Evolutionary conservation across 2,888 invertebrate genomes (phyloP).

Genomic region (Matsumyia berberina): DNA sequence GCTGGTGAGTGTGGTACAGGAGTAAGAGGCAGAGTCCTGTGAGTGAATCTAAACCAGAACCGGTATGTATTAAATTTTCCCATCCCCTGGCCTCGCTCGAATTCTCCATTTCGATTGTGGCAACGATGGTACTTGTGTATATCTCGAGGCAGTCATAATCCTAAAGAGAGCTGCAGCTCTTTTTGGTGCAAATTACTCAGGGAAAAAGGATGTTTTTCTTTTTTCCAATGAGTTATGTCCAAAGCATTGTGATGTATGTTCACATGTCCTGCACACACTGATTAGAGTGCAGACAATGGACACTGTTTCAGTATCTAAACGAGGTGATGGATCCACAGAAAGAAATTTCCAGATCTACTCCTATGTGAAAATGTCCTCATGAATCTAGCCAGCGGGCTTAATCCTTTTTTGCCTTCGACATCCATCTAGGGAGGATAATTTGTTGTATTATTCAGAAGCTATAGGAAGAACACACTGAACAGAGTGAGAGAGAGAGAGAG

Average conservation of each 20-base stretch:
- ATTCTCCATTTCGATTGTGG: background rate
- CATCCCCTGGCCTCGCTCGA: background rate
- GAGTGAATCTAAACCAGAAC: background rate
- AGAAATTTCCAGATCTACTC: slow-evolving; percentile 12
- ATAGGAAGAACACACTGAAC: background rate
- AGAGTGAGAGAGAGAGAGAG: background rate
- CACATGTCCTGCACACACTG: background rate
- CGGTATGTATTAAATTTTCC: slow-evolving; percentile 5
- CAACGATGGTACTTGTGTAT: background rate
- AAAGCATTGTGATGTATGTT: slow-evolving; percentile 8
- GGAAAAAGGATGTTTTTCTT: background rate
- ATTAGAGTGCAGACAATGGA: too few species aligned
- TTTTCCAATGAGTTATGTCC: slow-evolving; percentile 26
- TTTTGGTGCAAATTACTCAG: slow-evolving; percentile 15
- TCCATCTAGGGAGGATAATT: background rate
- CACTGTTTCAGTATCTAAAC: background rate
- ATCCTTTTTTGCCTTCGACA: slow-evolving; percentile 2
- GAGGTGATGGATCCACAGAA: background rate
- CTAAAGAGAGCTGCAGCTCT: slow-evolving; percentile 1
- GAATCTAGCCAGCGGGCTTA: slow-evolving; percentile 9
- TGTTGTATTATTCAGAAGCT: background rate
- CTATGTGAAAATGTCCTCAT: background rate
- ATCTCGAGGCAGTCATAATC: slow-evolving; percentile 20
- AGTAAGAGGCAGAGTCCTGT: background rate
- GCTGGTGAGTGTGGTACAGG: background rate